Base-by-base conservation (phyloP, 2,797 vertebrate species). In the Myoxocephalus aenaeus region DNA sequence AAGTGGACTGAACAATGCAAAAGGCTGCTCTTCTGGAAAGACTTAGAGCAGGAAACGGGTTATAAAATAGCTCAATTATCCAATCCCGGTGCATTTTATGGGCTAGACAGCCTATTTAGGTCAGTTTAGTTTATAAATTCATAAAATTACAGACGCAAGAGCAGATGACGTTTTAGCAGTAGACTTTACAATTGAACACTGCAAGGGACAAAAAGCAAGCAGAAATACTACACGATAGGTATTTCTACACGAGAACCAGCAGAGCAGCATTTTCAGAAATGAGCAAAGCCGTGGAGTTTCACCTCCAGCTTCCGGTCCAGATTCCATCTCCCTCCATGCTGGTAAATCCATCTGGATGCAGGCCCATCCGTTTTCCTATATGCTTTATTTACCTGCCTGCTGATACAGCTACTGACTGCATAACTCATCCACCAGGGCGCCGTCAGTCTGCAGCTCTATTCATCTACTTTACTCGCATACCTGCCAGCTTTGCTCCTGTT, bases 371-470 rank as follows among this genome's bases (percentile, higher is more conserved):
- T 85, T 68, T 69, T 68, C 40, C 69, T 69, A 29, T 29, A 51
- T 42, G 76, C 51, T 79, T 78, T 59, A 68, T 79, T 78, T 73
- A 64, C 70, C 77, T 69, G 71, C 53, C 57, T 68, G 58, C 72
- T 78, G 61, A 66, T 82, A n/a, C n/a, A n/a, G n/a, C n/a, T n/a
- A n/a, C 65, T 12, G 62, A 65, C 53, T 66, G 25, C 22, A 40
- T 13, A 17, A 32, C 29, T 68, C 64, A 54, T 77, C 70, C 73
- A 82, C 78, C 75, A 25, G 50, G 65, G 25, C 15, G 38, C 42
- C 22, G 20, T 65, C 50, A n/a, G 36, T 50, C 51, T 62, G 22
- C 22, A 46, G 51, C 40, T 73, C 58, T 29, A 62, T 61, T 71
- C 0, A 17, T 59, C 61, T 36, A 54, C 36, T 70, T 73, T 5